Percentiles rank a stretch among this genome's conserved stretches.
Conservation (phyloP, 2,888 invertebrate genomes). For the Exephanes ischioxanthus region DNA sequence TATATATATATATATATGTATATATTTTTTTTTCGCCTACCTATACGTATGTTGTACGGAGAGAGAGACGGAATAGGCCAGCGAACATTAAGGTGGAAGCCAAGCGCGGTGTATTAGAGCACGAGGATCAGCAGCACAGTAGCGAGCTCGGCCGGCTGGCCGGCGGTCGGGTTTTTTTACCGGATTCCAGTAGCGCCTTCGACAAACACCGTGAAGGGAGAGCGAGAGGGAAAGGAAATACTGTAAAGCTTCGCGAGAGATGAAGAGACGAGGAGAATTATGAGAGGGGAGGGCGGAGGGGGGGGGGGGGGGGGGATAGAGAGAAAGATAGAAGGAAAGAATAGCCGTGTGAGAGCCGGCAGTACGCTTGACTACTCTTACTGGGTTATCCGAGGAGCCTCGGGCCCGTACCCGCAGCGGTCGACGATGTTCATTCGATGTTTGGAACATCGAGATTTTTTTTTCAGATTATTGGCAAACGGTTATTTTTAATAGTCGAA, state of each 20-base stretch:
- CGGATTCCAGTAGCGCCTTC: constrained; percentile 84
- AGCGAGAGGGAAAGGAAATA: constrained; percentile 35
- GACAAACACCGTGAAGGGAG: constrained; percentile 79
- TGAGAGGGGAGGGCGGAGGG: constrained; percentile 51
- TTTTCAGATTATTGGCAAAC: not conserved
- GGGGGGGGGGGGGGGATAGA: constrained; percentile 26
- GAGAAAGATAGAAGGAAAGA: constrained; percentile 26
- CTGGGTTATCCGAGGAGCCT: constrained; percentile 78
- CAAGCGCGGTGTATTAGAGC: constrained; percentile 41
- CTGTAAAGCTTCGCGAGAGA: constrained; percentile 46
- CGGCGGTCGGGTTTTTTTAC: constrained; percentile 81
- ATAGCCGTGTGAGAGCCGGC: constrained; percentile 64
- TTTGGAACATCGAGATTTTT: not conserved
- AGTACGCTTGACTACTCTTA: constrained; percentile 77
- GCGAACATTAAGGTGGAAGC: constrained; percentile 20
- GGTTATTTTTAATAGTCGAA: not conserved
- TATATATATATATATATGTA: not conserved
- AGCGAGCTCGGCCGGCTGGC: constrained; percentile 81
- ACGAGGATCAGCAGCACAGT: constrained; percentile 77
- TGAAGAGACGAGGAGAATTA: constrained; percentile 61
- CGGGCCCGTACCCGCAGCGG: constrained; percentile 67
- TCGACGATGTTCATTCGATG: not conserved
- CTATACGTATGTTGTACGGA: constrained; percentile 1
- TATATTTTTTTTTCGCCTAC: not conserved
- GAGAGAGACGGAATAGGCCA: constrained; percentile 21